Percentiles rank a stretch among this genome's conserved stretches.
These are phyloP conservation scores for Anthopleura sola DNA, from an alignment of 64 coral and sea anemone genomes.

Conservation along the genomic window DNA sequence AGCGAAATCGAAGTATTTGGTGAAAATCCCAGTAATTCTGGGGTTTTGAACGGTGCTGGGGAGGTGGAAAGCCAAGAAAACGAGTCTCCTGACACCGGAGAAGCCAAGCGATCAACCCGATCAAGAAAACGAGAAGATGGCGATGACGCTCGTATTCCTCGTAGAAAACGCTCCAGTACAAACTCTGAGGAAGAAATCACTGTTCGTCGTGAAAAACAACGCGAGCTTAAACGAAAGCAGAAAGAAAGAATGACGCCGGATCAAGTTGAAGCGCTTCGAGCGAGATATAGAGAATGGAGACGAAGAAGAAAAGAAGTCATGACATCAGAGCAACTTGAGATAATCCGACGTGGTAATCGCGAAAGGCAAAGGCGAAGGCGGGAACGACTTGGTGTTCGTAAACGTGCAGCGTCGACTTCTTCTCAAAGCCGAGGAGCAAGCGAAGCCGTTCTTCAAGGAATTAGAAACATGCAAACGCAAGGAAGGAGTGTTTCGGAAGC, in stretches of 20 bases:
- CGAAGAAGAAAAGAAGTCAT: slow-evolving; percentile 91
- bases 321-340: slow-evolving; percentile 91
- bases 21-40: slow-evolving; percentile 54
- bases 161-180: slow-evolving; percentile 43
- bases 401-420: slow-evolving; percentile 54
- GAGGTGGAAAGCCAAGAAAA: slow-evolving; percentile 20
- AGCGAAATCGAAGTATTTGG: slow-evolving; percentile 88
- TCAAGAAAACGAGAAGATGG: slow-evolving; percentile 45
- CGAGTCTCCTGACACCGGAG: slow-evolving; percentile 2
- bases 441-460: slow-evolving; percentile 74
- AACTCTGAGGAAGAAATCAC: slow-evolving; percentile 65
- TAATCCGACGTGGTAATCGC: slow-evolving; percentile 88
- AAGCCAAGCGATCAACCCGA: slow-evolving; percentile 29
- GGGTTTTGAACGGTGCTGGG: slow-evolving; percentile 57
- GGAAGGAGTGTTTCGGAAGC: slow-evolving; percentile 24
- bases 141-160: slow-evolving; percentile 26
- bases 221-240: slow-evolving; percentile 88
- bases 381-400: slow-evolving; percentile 81
- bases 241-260: slow-evolving; percentile 92
- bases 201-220: slow-evolving; percentile 88
- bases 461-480: slow-evolving; percentile 73
- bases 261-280: slow-evolving; percentile 83
- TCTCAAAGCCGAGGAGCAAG: slow-evolving; percentile 62
- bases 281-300: slow-evolving; percentile 91
- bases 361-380: slow-evolving; percentile 90